These are phyloP conservation scores for Cephus pulcher DNA, from an alignment of 2,888 invertebrate species.

Conservation along the genomic window DNA sequence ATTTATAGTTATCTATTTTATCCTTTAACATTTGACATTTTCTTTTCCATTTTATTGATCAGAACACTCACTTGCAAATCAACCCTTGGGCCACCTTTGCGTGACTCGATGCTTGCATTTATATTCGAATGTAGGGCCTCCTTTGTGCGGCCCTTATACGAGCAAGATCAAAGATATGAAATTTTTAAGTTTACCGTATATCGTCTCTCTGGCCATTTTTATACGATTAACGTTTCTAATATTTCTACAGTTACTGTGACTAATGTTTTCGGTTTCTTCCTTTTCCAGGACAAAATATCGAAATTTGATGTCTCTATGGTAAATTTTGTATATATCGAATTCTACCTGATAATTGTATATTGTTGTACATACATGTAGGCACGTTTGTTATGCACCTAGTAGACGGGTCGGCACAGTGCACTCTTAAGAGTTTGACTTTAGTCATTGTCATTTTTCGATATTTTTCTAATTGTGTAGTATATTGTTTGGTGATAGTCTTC, in stretches of 20 bases:
- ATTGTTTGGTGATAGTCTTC: neutral
- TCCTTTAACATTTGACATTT: neutral
- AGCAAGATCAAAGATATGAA: neutral
- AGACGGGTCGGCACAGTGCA: neutral
- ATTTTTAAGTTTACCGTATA: neutral
- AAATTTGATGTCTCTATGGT: conserved; percentile 26
- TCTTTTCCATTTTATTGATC: conserved; percentile 8
- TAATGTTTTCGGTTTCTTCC: conserved; percentile 19
- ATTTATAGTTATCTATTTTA: conserved; percentile 11
- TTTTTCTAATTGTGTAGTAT: conserved; percentile 21
- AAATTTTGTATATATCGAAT: conserved; percentile 23
- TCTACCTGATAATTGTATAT: conserved; percentile 31
- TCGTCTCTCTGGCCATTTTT: neutral
- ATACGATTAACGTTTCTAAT: neutral
- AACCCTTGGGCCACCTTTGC: neutral
- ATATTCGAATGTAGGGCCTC: too few species aligned
- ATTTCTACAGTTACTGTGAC: neutral
- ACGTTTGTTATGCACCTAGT: conserved; percentile 15
- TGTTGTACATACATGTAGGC: conserved; percentile 39
- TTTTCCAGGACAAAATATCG: conserved; percentile 32
- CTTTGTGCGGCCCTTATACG: too few species aligned
- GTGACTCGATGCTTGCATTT: too few species aligned
- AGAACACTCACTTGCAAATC: conserved; percentile 8
- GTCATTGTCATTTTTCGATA: conserved; percentile 30
- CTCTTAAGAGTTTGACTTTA: neutral